Evolutionary conservation across 2,888 invertebrate genomes (phyloP).

Genomic region (Alentia gelatinosa): DNA sequence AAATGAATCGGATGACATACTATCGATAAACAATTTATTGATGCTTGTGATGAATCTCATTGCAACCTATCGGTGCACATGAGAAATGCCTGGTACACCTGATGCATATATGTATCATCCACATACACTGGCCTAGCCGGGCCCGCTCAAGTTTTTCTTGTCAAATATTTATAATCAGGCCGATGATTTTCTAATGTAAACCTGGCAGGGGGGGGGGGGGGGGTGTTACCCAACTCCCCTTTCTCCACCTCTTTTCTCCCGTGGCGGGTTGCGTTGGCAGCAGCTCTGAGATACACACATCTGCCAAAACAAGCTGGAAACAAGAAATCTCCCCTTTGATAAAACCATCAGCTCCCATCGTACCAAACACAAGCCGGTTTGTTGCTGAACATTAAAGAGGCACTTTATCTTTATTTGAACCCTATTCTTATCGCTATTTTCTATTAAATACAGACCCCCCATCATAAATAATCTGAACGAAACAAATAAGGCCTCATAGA

Average conservation of each 20-base stretch:
- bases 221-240: neutral
- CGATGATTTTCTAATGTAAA: neutral
- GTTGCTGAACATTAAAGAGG: neutral
- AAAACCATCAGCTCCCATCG: neutral
- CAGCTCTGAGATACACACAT: constrained; percentile 13
- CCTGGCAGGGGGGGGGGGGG: neutral
- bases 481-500: too few relatives aligned
- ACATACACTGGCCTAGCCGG: too few relatives aligned
- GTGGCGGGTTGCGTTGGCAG: neutral
- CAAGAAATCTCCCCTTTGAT: neutral
- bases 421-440: neutral
- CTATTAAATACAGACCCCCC: neutral
- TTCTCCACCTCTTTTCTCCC: neutral
- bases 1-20: too few relatives aligned
- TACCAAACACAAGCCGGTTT: neutral
- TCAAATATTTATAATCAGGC: neutral
- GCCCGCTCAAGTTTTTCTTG: neutral
- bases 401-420: neutral
- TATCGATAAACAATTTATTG: too few relatives aligned
- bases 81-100: neutral
- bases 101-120: neutral
- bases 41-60: too few relatives aligned
- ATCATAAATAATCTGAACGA: too few relatives aligned
- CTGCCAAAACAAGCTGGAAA: constrained; percentile 31
- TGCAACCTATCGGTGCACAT: too few relatives aligned